Conservation (phyloP, 2,888 invertebrate genomes). For the Coelopa pilipes region DNA sequence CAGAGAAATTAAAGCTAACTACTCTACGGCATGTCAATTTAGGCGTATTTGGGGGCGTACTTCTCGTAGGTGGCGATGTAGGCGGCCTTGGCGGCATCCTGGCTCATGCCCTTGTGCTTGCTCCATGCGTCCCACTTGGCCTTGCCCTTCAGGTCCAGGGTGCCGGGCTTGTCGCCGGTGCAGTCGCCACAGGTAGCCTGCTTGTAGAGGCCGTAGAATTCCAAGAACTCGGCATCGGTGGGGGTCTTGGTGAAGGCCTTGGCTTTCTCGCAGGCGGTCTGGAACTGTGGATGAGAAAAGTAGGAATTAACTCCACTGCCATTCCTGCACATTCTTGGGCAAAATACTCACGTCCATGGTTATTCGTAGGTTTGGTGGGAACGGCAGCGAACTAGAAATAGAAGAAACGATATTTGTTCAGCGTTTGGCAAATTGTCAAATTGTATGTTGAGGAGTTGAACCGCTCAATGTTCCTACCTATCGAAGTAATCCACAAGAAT, state of each 20-base stretch:
- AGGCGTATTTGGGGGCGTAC: constrained; percentile 69
- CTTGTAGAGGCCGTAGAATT: constrained; percentile 86
- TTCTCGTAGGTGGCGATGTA: constrained; percentile 79
- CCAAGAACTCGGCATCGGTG: constrained; percentile 81
- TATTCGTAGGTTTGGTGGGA: background rate
- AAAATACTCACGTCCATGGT: background rate
- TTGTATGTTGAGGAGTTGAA: too few species aligned
- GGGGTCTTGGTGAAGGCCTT: constrained; percentile 81
- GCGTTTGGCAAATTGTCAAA: background rate
- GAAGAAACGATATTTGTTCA: background rate
- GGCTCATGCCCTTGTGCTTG: constrained; percentile 79
- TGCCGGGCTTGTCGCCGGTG: constrained; percentile 84
- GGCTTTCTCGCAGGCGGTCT: constrained; percentile 77
- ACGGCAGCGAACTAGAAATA: background rate
- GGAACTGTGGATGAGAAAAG: constrained; percentile 70
- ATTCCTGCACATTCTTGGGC: background rate
- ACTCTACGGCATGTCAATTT: constrained; percentile 28
- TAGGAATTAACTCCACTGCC: background rate
- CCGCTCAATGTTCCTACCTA: background rate
- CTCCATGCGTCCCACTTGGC: constrained; percentile 96
- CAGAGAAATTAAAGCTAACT: too few species aligned
- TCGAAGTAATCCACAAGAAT: background rate
- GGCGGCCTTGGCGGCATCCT: constrained; percentile 82
- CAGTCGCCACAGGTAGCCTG: constrained; percentile 85
- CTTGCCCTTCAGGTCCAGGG: constrained; percentile 84